A percentile compares a stretch with the other conserved stretches of the same genome.
phyloP scores from a whole-genome alignment of 2,113 vertebrate genomes.

The Rattus rattus region DNA sequence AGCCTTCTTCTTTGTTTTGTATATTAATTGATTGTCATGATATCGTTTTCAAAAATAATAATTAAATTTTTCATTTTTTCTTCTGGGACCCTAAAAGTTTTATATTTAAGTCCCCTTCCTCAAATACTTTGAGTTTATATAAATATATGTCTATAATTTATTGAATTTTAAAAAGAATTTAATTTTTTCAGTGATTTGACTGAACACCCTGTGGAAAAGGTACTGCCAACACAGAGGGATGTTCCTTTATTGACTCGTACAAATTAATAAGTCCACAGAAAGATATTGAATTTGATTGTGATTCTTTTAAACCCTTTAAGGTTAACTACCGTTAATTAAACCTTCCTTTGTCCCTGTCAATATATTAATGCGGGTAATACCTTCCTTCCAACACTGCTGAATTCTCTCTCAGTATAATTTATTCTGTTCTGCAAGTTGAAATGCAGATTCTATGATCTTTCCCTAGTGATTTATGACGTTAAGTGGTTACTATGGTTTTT shows the following conservation, averaged over 20 bases:
- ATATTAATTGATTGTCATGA: not conserved
- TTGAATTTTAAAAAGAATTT: not conserved
- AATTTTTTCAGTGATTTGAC: not conserved
- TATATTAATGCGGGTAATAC: conserved; percentile 69
- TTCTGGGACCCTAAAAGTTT: not conserved
- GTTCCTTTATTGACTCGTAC: not conserved
- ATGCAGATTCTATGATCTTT: conserved; percentile 71
- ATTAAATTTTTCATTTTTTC: not conserved
- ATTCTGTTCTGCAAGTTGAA: conserved; percentile 78
- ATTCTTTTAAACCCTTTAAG: conserved; percentile 63
- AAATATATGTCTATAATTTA: not conserved
- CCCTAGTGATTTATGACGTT: conserved; percentile 70
- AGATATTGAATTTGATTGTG: not conserved
- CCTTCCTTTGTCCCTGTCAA: conserved; percentile 82
- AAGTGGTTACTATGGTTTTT: conserved; percentile 83
- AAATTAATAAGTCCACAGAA: not conserved
- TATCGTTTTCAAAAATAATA: not conserved
- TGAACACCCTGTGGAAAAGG: not conserved
- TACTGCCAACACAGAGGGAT: not conserved
- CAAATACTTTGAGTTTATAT: not conserved
- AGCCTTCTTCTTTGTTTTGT: not conserved
- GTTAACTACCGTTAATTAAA: conserved; percentile 77
- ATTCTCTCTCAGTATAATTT: conserved; percentile 80
- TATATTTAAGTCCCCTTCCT: not conserved
- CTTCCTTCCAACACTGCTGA: conserved; percentile 76